These are phyloP conservation scores for Toxotes jaculatrix DNA, from an alignment of 2,113 vertebrate genomes.

Conservation along the genomic window DNA sequence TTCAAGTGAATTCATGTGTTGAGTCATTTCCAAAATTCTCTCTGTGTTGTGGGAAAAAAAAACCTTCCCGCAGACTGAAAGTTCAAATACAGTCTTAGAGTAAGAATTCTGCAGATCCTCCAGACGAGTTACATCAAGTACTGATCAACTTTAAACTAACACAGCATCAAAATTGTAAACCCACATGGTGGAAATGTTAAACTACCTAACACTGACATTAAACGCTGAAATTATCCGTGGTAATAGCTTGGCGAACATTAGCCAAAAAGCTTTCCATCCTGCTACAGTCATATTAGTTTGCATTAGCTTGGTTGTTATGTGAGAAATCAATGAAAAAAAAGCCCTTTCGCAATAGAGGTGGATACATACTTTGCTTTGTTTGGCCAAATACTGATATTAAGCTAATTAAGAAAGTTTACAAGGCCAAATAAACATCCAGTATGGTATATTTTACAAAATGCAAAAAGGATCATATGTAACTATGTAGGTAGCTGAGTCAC, in stretches of 20 bases:
- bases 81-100: background rate
- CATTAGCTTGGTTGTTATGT: constrained; percentile 32
- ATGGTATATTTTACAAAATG: background rate
- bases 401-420: background rate
- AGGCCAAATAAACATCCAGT: background rate
- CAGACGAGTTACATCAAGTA: background rate
- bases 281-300: constrained; percentile 26
- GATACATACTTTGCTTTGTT: background rate
- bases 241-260: constrained; percentile 45
- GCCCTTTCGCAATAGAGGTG: background rate
- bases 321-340: constrained; percentile 22
- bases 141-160: constrained; percentile 6
- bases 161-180: background rate
- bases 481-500: background rate
- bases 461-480: background rate
- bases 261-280: constrained; percentile 42
- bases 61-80: background rate
- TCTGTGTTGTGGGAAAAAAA: background rate
- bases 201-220: constrained; percentile 40
- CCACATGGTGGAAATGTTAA: constrained; percentile 20
- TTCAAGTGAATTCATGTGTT: background rate
- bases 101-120: background rate
- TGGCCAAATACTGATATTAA: background rate
- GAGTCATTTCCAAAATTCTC: background rate
- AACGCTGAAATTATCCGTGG: constrained; percentile 32